A percentile compares a stretch with the other conserved stretches of the same genome.
Evolutionary conservation across 64 coral and sea anemone genomes (phyloP).

Genomic region (Pachyseris speciosa): DNA sequence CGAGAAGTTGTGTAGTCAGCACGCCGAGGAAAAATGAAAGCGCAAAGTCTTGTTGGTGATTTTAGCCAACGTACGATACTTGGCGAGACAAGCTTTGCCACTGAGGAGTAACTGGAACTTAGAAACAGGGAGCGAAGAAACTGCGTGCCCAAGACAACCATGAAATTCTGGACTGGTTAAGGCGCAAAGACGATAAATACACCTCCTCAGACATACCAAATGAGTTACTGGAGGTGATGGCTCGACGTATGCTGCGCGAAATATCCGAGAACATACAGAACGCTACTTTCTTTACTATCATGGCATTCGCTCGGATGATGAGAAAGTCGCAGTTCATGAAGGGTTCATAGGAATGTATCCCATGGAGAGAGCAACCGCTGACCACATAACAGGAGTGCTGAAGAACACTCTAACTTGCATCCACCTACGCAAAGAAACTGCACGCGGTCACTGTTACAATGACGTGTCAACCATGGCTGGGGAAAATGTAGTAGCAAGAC

Average conservation of each 20-base stretch:
- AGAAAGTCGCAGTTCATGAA: slow-evolving; percentile 9
- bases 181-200: slow-evolving; percentile 25
- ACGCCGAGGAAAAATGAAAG: slow-evolving; percentile 47
- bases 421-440: background rate
- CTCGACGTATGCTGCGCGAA: slow-evolving; percentile 24
- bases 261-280: background rate
- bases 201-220: slow-evolving; percentile 15
- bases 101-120: slow-evolving; percentile 32
- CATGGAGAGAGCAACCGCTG: slow-evolving; percentile 1
- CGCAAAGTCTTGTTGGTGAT: slow-evolving; percentile 48
- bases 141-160: slow-evolving; percentile 35
- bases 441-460: slow-evolving; percentile 1
- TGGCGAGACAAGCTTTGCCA: slow-evolving; percentile 44
- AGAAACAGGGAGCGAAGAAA: slow-evolving; percentile 25
- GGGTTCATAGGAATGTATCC: slow-evolving; percentile 9
- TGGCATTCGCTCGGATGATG: background rate
- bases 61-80: slow-evolving; percentile 16
- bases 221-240: slow-evolving; percentile 19
- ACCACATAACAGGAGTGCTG: slow-evolving; percentile 2
- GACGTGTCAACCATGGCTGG: slow-evolving; percentile 2
- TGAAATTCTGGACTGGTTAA: slow-evolving; percentile 48
- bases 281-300: background rate
- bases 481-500: slow-evolving; percentile 4
- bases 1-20: slow-evolving; percentile 34
- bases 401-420: background rate